phyloP scores from a whole-genome alignment of 2,888 invertebrate species.

The Cantharis rustica region DNA sequence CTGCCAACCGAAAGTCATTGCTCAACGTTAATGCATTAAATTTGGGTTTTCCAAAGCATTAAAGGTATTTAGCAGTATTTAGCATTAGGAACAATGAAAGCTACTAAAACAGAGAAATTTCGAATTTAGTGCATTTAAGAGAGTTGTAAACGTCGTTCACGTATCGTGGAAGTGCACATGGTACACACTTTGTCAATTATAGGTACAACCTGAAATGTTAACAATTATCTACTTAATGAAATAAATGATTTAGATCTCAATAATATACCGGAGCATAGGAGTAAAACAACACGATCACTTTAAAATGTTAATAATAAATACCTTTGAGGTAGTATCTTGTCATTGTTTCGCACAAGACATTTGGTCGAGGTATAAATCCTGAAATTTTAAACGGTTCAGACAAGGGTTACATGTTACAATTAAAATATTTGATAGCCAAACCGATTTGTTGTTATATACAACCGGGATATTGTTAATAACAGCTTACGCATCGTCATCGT shows the following conservation, averaged over 20 bases:
- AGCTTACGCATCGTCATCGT: neutral
- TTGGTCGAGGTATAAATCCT: neutral
- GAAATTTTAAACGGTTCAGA: constrained; percentile 1
- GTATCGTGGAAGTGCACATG: neutral
- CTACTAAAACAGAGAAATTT: neutral
- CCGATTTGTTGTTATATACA: neutral
- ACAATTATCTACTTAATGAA: neutral
- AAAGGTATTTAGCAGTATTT: neutral
- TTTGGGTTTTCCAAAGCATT: neutral
- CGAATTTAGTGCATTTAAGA: neutral
- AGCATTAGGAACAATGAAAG: neutral
- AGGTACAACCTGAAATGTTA: neutral
- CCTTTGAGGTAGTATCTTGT: constrained; percentile 1
- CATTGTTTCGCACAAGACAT: constrained; percentile 1
- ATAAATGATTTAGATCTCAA: neutral
- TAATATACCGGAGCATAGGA: neutral
- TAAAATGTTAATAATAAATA: constrained; percentile 3
- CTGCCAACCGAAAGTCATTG: neutral
- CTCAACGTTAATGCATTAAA: neutral
- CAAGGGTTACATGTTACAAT: constrained; percentile 3
- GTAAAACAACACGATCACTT: neutral
- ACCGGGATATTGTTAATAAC: neutral
- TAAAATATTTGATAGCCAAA: neutral
- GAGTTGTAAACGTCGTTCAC: neutral
- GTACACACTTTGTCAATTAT: neutral